Evolutionary conservation across 2,888 invertebrate species (phyloP).

Genomic region (Ferrisia virgata): DNA sequence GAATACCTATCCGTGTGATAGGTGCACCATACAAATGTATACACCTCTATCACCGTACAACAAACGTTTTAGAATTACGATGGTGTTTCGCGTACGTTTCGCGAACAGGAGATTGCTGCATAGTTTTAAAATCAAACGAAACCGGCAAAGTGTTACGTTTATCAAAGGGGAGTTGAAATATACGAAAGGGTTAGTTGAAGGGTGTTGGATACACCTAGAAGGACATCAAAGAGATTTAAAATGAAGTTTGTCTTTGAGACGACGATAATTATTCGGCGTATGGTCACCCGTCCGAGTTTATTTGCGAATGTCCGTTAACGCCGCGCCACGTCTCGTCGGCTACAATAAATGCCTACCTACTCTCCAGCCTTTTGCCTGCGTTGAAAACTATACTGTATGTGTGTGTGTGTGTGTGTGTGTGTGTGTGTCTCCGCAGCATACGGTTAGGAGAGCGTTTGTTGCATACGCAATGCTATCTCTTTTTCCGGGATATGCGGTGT

Average conservation of each 20-base stretch:
- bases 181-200: slow-evolving; percentile 32
- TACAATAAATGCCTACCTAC: neutral
- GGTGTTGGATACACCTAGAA: slow-evolving; percentile 38
- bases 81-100: neutral
- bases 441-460: too few relatives aligned
- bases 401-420: too few relatives aligned
- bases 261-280: slow-evolving; percentile 46
- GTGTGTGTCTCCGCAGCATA: too few relatives aligned
- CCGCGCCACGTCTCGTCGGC: too few relatives aligned
- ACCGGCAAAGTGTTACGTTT: slow-evolving; percentile 36
- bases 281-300: slow-evolving; percentile 44
- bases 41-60: neutral
- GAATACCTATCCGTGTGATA: neutral
- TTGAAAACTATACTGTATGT: too few relatives aligned
- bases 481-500: neutral
- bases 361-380: neutral
- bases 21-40: neutral
- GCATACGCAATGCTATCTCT: slow-evolving; percentile 6
- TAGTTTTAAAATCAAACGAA: slow-evolving; percentile 36
- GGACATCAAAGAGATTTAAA: slow-evolving; percentile 46
- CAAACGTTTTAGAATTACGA: neutral
- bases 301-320: slow-evolving; percentile 46
- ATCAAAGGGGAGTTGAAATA: slow-evolving; percentile 17
- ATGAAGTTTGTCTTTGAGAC: slow-evolving; percentile 46
- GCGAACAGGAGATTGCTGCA: slow-evolving; percentile 12